A percentile compares a stretch with the other conserved stretches of the same genome.
Conservation (phyloP, 1,140 invertebrate species). For the Aphelenchoides besseyi region DNA sequence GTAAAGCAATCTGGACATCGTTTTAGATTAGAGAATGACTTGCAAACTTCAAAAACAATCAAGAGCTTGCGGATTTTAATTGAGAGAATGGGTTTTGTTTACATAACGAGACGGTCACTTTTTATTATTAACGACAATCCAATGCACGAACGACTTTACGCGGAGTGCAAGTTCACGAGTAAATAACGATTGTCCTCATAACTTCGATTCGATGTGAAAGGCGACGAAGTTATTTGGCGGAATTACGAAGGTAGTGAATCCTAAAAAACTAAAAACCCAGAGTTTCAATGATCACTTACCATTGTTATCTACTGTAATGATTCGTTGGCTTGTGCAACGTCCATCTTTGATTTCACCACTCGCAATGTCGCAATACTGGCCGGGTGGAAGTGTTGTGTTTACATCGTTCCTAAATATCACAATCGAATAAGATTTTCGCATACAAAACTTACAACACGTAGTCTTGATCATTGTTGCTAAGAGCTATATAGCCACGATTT, state of each 20-base stretch:
- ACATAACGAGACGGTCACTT: too few relatives aligned
- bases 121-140: too few relatives aligned
- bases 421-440: not conserved
- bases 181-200: too few relatives aligned
- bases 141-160: too few relatives aligned
- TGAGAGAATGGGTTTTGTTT: too few relatives aligned
- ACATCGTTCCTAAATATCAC: constrained; percentile 26
- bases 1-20: too few relatives aligned
- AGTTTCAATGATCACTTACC: not conserved
- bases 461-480: constrained; percentile 41
- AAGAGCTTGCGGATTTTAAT: too few relatives aligned
- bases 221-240: not conserved
- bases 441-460: not conserved
- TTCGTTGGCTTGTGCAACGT: constrained; percentile 35
- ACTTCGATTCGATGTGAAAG: not conserved
- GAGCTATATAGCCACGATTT: constrained; percentile 49
- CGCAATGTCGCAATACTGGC: constrained; percentile 52
- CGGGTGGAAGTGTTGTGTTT: constrained; percentile 49
- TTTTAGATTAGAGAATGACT: too few relatives aligned
- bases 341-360: constrained; percentile 25
- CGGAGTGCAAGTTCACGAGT: too few relatives aligned
- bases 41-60: too few relatives aligned
- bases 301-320: constrained; percentile 2
- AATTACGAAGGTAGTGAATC: not conserved
- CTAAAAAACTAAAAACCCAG: not conserved